phyloP scores from a whole-genome alignment of 2,113 vertebrate species.

The Lates calcarifer region DNA sequence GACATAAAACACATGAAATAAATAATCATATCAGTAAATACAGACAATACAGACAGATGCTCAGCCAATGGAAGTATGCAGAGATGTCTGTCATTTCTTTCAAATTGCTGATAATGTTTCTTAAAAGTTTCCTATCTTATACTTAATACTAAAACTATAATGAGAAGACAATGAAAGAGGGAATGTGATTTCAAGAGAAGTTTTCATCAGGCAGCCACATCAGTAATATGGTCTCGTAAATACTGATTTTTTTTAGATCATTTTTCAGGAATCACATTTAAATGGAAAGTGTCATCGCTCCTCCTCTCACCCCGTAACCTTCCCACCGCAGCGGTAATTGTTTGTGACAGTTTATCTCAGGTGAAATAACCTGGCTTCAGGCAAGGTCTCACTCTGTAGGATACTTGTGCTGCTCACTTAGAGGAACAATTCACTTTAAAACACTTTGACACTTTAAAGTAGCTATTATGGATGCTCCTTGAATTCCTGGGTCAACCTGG shows the following conservation, averaged over 20 bases:
- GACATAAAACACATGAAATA: not conserved
- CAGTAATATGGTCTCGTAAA: not conserved
- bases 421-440: slow-evolving; percentile 4
- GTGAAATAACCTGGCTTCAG: not conserved
- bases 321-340: not conserved
- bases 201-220: not conserved
- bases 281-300: not conserved
- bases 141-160: not conserved
- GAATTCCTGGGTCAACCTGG: not conserved
- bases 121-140: not conserved
- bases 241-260: not conserved
- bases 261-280: slow-evolving; percentile 21
- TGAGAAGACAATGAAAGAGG: not conserved
- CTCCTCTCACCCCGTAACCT: not conserved
- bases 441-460: not conserved
- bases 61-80: too few species aligned
- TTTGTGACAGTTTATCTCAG: not conserved
- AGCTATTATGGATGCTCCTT: not conserved
- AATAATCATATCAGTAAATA: not conserved
- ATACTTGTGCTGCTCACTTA: not conserved
- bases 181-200: not conserved
- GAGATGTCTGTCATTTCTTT: not conserved
- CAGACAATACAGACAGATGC: not conserved
- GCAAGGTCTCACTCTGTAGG: not conserved
- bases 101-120: not conserved